Base-by-base conservation (phyloP, 2,888 invertebrate genomes). In the Brachypalpus laphriformis region DNA sequence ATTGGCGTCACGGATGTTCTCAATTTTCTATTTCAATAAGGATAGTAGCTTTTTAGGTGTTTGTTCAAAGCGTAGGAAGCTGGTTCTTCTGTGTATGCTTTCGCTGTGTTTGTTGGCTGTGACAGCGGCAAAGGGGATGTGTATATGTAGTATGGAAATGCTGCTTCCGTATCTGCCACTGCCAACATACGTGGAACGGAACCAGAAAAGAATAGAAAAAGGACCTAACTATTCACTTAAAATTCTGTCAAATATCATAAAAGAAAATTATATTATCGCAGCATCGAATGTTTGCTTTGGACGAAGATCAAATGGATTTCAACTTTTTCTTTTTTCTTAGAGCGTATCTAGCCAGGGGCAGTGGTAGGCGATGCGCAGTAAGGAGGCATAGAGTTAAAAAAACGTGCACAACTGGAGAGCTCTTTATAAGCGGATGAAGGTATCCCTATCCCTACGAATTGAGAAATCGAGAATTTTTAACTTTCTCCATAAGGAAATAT, bases 241-340 rank as follows among this genome's bases (percentile, higher is more conserved):
- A 85, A 85, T 75, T 85, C 83, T 85, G 83, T 85, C 74, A 85
- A 85, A 85, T 85, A 85, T 85, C 80, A 80, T 85, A 85, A 85
- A 83, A 74, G 83, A 75, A 85, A 85, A 85, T 80, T 85, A 75
- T 85, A 85, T 85, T 85, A 85, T 85, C 83, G 83, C 75, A 85
- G 80, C 70, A 80, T 70, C 68, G 75, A 80, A 85, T 85, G 75
- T 85, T 85, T 85, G 80, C 70, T 70, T 85, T 85, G 83, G 83
- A 80, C 75, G 70, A 75, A 75, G 83, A 85, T 85, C 83, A 85
- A 85, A 85, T 85, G 72, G 83, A 83, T 75, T 83, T 20, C 20
- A 57, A 28, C 20, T 71, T 76, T 37, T 59, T 63, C 37, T 45
- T 20, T 37, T 20, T 42, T 22, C 28, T 51, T 3, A 9, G 51